phyloP scores from a whole-genome alignment of 2,888 invertebrate genomes.

The Drosophila anceps region DNA sequence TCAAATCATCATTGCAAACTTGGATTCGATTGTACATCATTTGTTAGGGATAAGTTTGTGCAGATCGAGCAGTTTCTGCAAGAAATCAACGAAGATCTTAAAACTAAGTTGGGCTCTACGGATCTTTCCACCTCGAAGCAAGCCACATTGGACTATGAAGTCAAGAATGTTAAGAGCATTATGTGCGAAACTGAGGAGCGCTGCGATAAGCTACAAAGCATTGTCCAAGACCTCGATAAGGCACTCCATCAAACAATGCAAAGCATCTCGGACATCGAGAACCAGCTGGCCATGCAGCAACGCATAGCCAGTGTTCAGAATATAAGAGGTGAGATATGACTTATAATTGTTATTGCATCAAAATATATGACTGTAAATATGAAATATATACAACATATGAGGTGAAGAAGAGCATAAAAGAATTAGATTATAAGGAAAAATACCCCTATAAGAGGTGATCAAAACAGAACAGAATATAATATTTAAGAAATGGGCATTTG shows the following conservation, averaged over 20 bases:
- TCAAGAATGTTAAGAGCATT: constrained; percentile 86
- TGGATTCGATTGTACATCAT: background rate
- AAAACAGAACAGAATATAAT: no score
- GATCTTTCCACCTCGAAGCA: constrained; percentile 85
- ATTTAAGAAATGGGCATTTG: no score
- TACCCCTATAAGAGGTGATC: no score
- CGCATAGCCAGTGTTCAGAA: constrained; percentile 83
- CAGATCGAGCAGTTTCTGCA: constrained; percentile 80
- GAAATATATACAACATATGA: no score
- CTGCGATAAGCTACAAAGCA: constrained; percentile 86
- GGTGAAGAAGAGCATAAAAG: no score
- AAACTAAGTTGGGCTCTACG: constrained; percentile 72
- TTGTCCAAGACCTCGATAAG: constrained; percentile 84
- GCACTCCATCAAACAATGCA: constrained; percentile 85
- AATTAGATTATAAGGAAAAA: no score
- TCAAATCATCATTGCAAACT: background rate
- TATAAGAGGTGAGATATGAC: constrained; percentile 73
- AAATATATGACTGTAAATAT: no score
- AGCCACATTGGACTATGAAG: constrained; percentile 86
- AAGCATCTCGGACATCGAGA: constrained; percentile 86
- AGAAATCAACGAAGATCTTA: constrained; percentile 79
- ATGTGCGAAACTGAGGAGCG: constrained; percentile 86
- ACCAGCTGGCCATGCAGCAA: constrained; percentile 83
- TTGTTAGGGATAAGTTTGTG: constrained; percentile 79
- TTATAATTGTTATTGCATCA: no score